Evolutionary conservation across 2,888 invertebrate species (phyloP), one percentile per base, ranked within the genome.

Genomic region (Dyspetes luteomarginatus): DNA sequence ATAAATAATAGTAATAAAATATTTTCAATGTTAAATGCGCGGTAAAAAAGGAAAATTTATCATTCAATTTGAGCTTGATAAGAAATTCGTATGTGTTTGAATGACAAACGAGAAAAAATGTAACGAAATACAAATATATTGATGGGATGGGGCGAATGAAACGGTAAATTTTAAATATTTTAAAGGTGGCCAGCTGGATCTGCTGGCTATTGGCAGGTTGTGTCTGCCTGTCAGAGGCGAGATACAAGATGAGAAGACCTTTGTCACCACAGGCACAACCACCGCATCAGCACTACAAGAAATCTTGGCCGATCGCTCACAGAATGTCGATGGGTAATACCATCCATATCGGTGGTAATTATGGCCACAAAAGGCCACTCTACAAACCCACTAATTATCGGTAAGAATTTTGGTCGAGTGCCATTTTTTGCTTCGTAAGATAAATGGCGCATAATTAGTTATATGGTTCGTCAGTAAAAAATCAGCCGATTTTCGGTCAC

Each of bases 201-300:
- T 86, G 83, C 36, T 90, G 88, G 86, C 72, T 90, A 9, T 30
- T 91, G 73, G 86, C 86, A 56, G 75, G 82, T 5, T 87, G 85
- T 68, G 68, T 88, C 28, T 89, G 87, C 56, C 60, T 89, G 17
- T 80, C 88, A 30, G 88, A 90, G 78, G 91, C 89, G 4, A 88
- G 90, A 67, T 90, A 90, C 83, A 92, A 92, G 80, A 85, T 90
- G 41, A 88, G 92, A 75, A 89, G 92, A 48, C 92, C 92, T 2
- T 89, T 85, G 2, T 58, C 85, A 3, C 84, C 91, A 30, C 89
- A 87, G 9, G 89, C 88, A 9, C 89, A 89, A 19, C 86, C 89
- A 19, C 87, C 88, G 22, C 88, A 89, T 1, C 90, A 88, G 65
- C 84, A 92, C 22, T 88, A 81, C 73, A 90, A 90, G 56, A 90